Base-by-base conservation (phyloP, 2,113 vertebrate genomes). In the Macrotus californicus region DNA sequence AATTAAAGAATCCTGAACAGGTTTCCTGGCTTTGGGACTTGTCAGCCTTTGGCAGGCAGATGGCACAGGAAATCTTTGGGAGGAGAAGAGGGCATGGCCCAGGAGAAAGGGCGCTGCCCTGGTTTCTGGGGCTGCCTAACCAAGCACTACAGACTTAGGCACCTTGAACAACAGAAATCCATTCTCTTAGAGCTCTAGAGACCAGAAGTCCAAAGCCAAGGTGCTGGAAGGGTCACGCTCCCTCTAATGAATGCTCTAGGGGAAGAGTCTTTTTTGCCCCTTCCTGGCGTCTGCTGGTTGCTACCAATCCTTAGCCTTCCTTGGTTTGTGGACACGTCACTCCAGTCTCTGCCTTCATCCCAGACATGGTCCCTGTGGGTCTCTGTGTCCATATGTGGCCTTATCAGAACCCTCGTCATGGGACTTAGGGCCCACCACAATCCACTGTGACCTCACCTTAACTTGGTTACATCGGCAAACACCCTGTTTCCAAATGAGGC, bases 281-380 rank as follows among this genome's bases (percentile, higher is more conserved):
- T 69, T 80, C 70, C 81, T 5, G 21, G 39, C n/a, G 72, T 59
- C 70, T 22, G 9, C 24, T 59, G 24, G 39, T 34, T 43, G 54
- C 31, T 12, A 43, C 50, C 18, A 61, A 39, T 31, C 52, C 31
- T 46, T 46, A 52, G 43, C 15, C 1, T 41, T 64, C 16, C 67
- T 90, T 21, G 22, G 50, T 11, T n/a, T 52, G 26, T 0, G 43
- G 46, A 66, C 24, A 9, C 8, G 10, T 72, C 85, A 4, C 16
- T 83, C 31, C 13, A 26, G 2, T 48, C 43, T 80, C 54, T 80
- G 41, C 66, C 7, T 59, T 61, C n/a, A 29, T 15, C 18, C 50
- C 5, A 1, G 13, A 36, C 8, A 0, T 85, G 29, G 22, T 81
- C 19, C 31, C 43, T 1, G 12, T 0, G 0, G 24, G 19, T n/a